Base-by-base conservation (phyloP, 2,113 vertebrate genomes). In the Marcusenius ussheri region DNA sequence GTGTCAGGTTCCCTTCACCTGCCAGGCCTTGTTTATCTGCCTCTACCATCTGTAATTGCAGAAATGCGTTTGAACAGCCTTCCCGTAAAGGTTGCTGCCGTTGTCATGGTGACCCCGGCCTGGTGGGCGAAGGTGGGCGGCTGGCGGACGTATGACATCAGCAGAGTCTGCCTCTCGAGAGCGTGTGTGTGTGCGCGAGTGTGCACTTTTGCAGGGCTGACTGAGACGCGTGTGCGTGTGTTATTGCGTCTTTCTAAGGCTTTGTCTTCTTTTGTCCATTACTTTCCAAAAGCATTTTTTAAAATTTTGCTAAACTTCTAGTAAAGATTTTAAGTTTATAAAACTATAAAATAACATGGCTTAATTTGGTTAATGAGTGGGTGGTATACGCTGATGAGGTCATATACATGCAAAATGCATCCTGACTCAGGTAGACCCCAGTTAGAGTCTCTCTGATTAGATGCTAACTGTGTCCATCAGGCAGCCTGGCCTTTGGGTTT, bases 41-140 rank as follows among this genome's bases (percentile, higher is more conserved):
- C 88, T 89, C 45, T 27, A 13, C n/a, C 62, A 15, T 77, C 45
- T n/a, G 13, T 83, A 51, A 51, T 80, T 27, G 49, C 31, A 50
- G 46, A 83, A 19, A 53, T 35, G 49, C 42, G 35, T 83, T 47
- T 83, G 10, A 74, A 35, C 74, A 19, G 50, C 49, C 31, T 89
- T 89, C 47, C 49, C 45, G 70, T 45, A 66, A 83, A 49, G 80
- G 47, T 47, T 83, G 77, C 88, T 39, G 46, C 70, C 56, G 88
- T 89, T 56, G 88, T 83, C 88, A 83, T 89, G 88, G 88, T 17
- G 77, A 89, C 88, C 51, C 47, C 47, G 9, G 47, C 51, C 27
- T 9, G 51, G 70, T 51, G 27, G 77, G 50, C 31, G 47, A 45
- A 45, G 35, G 31, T 74, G 70, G 88, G 49, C 10, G 74, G 47